A percentile compares a stretch with the other conserved stretches of the same genome.
Conservation (phyloP, 2,797 vertebrate species). For the Phaenicophaeus curvirostris region DNA sequence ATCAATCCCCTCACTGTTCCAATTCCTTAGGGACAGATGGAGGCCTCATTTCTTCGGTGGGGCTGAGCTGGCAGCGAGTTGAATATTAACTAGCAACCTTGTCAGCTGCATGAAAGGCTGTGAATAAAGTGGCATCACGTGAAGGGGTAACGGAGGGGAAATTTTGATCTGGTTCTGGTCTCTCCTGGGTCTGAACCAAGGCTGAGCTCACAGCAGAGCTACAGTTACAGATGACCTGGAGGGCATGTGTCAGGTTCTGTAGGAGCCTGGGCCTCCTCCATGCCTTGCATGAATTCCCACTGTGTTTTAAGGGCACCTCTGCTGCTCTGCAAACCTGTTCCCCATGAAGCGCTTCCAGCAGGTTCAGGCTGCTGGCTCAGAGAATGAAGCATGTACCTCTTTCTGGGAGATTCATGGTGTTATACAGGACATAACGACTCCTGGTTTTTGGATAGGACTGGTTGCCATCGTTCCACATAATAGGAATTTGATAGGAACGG, state of each 20-base stretch:
- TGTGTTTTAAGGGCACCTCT: neutral
- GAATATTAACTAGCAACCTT: neutral
- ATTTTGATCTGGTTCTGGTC: neutral
- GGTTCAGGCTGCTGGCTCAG: neutral
- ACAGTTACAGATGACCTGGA: neutral
- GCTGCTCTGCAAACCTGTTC: neutral
- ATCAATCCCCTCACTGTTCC: neutral
- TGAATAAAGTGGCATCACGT: neutral
- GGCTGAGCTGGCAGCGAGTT: neutral
- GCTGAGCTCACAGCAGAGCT: neutral
- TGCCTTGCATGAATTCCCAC: neutral
- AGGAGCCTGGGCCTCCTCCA: neutral
- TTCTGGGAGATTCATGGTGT: neutral
- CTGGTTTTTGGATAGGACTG: neutral
- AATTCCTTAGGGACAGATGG: neutral
- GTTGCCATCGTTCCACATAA: accelerated
- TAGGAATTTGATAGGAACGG: no score
- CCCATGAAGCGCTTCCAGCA: neutral
- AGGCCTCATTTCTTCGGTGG: neutral
- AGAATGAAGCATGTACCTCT: accelerated
- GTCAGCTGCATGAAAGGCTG: neutral
- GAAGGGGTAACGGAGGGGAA: neutral
- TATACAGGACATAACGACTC: accelerated
- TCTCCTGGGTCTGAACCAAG: neutral
- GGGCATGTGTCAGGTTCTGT: neutral